Evolutionary conservation across 2,113 vertebrate species (phyloP), one percentile per base, ranked within the genome.

Genomic region (Gnathonemus echidnorhynchus): DNA sequence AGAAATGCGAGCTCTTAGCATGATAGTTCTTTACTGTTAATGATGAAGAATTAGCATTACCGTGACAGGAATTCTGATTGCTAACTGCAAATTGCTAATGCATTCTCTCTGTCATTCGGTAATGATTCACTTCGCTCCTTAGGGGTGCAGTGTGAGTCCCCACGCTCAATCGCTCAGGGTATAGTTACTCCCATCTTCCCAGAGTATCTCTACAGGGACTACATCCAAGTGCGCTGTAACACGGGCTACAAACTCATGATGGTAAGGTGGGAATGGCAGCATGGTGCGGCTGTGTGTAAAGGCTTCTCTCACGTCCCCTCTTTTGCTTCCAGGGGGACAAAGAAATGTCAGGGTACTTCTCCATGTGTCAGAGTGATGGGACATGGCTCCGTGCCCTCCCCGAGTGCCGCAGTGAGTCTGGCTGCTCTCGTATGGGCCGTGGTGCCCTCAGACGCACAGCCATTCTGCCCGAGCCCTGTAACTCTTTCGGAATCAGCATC

Each of bases 221-320:
- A 95, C 90, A 95, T 96, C 74, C 92, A 88, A 52, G 93, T 95
- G 39, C 94, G 92, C 90, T 96, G 96, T 91, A 70, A 95, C 15
- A 85, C 83, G 15, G 96, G 96, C 91, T 95, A 96, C 93, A 96
- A 95, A 91, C 91, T 96, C 49, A 95, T 96, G 94, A 92, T 88
- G 95, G 96, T 96, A 27, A 91, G 92, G 53, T 88, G 0, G 8
- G 15, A 53, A 87, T 17, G n/a, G 49, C 27, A 31, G 62, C 3
- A 11, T 2, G n/a, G 62, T n/a, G n/a, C 0, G 10, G 10, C 80
- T 4, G 10, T 48, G 83, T 85, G 83, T n/a, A 53, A 27, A 87
- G 27, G 53, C 31, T 27, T 48, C 19, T 62, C 35, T 85, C 45
- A 53, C 50, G 0, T 49, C 42, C n/a, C 83, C 56, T 39, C 0